A percentile compares a stretch with the other conserved stretches of the same genome.
phyloP scores from a whole-genome alignment of 2,888 invertebrate genomes.

The Drosophila diplacantha region DNA sequence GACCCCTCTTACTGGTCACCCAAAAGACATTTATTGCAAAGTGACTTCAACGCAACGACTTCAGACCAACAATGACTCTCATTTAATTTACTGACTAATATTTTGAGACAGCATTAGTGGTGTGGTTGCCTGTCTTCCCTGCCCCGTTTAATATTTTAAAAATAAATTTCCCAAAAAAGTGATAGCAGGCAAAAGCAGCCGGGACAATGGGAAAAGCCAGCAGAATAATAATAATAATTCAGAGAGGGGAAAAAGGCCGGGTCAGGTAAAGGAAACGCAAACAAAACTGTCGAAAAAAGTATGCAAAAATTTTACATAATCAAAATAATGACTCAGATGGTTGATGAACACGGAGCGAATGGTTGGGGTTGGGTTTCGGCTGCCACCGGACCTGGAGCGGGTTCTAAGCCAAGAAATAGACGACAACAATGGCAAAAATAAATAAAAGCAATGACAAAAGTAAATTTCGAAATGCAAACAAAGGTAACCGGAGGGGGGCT shows the following conservation, averaged over 20 bases:
- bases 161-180: slow-evolving; percentile 43
- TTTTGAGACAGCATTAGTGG: slow-evolving; percentile 34
- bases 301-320: slow-evolving; percentile 64
- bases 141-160: slow-evolving; percentile 66
- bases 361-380: slow-evolving; percentile 1
- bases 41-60: slow-evolving; percentile 11
- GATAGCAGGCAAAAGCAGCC: slow-evolving; percentile 5
- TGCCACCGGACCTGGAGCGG: slow-evolving; percentile 3
- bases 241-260: slow-evolving; percentile 10
- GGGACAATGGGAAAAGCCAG: slow-evolving; percentile 30
- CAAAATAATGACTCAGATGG: slow-evolving; percentile 67
- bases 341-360: slow-evolving; percentile 10
- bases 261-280: slow-evolving; percentile 49
- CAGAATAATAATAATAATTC: slow-evolving; percentile 52
- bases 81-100: slow-evolving; percentile 64
- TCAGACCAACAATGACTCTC: slow-evolving; percentile 53
- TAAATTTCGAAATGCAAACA: slow-evolving; percentile 53
- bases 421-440: slow-evolving; percentile 56
- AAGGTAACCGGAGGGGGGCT: slow-evolving; percentile 2
- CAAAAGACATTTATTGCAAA: not conserved
- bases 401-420: slow-evolving; percentile 55
- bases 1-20: not conserved
- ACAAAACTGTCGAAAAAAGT: slow-evolving; percentile 69
- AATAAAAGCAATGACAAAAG: slow-evolving; percentile 67
- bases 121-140: slow-evolving; percentile 24